Percentiles rank a stretch among this genome's conserved stretches.
phyloP scores from a whole-genome alignment of 2,797 vertebrate genomes.

The Eutrigla gurnardus region DNA sequence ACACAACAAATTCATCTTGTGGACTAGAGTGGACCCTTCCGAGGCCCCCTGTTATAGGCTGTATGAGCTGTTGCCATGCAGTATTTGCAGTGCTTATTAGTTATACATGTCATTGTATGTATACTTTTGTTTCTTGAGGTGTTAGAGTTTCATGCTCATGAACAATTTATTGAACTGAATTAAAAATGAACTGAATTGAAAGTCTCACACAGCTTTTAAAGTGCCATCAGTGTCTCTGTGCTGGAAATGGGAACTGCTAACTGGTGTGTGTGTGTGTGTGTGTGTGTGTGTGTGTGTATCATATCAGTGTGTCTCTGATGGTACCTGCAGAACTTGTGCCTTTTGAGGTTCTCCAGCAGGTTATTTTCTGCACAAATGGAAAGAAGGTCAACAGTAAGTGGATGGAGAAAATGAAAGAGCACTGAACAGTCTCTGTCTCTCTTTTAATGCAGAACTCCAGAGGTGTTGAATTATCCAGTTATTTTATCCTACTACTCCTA shows the following conservation, averaged over 20 bases:
- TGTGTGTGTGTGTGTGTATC: too few species aligned
- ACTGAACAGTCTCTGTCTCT: not conserved
- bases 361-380: constrained; percentile 10
- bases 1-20: not conserved
- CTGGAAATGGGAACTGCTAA: not conserved
- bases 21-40: not conserved
- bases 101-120: not conserved
- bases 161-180: not conserved
- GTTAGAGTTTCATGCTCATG: not conserved
- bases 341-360: not conserved
- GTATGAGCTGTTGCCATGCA: not conserved
- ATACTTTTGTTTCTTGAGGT: not conserved
- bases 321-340: constrained; percentile 11
- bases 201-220: not conserved
- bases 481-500: too few species aligned
- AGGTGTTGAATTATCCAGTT: not conserved
- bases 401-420: not conserved
- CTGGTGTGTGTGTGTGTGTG: too few species aligned
- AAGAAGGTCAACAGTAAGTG: constrained; percentile 1
- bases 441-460: not conserved
- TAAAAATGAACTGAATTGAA: not conserved
- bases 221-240: not conserved
- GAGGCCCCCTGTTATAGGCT: not conserved
- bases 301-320: not conserved
- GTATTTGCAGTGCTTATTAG: not conserved